Conservation (phyloP, 2,888 invertebrate genomes). For the Pammene aurita region DNA sequence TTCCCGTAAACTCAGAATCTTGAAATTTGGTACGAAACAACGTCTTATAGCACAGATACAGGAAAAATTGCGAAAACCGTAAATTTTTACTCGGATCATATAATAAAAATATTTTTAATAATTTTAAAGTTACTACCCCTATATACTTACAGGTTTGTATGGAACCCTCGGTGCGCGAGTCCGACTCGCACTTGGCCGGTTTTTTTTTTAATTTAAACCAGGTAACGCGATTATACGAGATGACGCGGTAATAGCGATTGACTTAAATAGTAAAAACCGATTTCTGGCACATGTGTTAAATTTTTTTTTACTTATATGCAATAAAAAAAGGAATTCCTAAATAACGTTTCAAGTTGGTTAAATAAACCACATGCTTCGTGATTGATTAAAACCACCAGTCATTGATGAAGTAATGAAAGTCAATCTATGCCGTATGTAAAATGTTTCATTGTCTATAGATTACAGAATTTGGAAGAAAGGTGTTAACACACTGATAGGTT, state of each 20-base stretch:
- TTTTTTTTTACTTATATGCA: neutral
- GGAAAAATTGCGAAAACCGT: too few species aligned
- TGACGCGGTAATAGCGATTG: neutral
- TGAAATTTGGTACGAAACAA: too few species aligned
- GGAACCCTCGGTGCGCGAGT: too few species aligned
- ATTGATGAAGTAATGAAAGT: conserved; percentile 21
- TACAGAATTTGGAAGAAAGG: conserved; percentile 7
- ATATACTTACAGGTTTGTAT: too few species aligned
- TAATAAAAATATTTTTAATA: too few species aligned
- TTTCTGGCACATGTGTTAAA: neutral
- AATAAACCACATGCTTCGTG: neutral
- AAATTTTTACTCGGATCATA: too few species aligned
- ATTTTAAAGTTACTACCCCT: too few species aligned
- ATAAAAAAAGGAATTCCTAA: neutral
- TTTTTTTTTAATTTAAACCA: neutral
- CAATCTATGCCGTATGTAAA: conserved; percentile 15
- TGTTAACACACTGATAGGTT: neutral
- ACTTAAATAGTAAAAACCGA: neutral
- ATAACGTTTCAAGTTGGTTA: neutral
- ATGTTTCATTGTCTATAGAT: conserved; percentile 11
- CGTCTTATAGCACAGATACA: too few species aligned
- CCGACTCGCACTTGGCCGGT: too few species aligned
- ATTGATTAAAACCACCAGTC: conserved; percentile 6
- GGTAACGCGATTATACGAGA: neutral
- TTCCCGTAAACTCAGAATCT: too few species aligned